Percentiles rank a stretch among this genome's conserved stretches.
Evolutionary conservation across 23 tunicate species (phyloP).

Genomic region (Ascidia mentula): DNA sequence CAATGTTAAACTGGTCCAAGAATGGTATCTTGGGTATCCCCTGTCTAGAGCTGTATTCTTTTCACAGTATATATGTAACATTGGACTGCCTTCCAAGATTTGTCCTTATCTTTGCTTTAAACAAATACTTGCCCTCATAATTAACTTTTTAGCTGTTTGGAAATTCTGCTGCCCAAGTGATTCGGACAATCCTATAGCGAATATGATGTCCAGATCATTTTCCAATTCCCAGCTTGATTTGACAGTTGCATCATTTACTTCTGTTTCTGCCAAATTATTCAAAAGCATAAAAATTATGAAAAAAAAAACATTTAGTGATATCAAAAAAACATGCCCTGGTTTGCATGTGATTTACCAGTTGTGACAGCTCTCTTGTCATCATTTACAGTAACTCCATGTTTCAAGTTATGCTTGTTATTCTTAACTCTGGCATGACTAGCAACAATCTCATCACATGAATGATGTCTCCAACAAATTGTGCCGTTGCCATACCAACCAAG

Average conservation of each 20-base stretch:
- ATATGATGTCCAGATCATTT: not conserved
- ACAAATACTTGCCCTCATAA: not conserved
- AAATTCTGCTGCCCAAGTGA: not conserved
- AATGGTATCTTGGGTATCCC: no score
- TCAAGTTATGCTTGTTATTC: no score
- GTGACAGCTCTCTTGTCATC: not conserved
- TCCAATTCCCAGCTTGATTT: not conserved
- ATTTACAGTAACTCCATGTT: not conserved
- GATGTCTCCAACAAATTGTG: not conserved
- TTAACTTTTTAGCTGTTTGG: not conserved
- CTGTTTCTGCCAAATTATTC: no score
- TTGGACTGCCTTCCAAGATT: no score
- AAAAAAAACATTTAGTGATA: no score
- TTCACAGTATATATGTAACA: no score
- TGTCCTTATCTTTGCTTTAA: not conserved
- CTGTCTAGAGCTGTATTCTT: no score
- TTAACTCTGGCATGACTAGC: no score
- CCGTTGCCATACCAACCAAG: not conserved
- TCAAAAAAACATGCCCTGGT: not conserved
- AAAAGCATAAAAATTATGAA: no score
- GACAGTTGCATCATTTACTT: no score
- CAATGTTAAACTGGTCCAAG: no score
- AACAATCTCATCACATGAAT: no score
- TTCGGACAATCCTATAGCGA: not conserved
- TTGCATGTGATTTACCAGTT: not conserved